phyloP scores from a whole-genome alignment of 2,888 invertebrate species.

The Crocallis elinguaria region DNA sequence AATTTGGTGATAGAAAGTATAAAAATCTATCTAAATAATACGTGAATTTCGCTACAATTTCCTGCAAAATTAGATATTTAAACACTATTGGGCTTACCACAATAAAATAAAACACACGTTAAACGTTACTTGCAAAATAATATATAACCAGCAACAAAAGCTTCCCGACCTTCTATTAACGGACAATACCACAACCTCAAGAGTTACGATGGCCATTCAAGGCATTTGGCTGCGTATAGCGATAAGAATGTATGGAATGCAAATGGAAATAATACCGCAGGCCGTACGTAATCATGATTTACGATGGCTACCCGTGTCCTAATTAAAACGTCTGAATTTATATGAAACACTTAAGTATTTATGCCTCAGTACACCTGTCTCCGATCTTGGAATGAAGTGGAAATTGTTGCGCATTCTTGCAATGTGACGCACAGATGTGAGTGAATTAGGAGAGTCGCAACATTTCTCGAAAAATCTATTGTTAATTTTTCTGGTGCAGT shows the following conservation, averaged over 20 bases:
- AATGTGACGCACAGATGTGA: slow-evolving; percentile 37
- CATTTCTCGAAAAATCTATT: slow-evolving; percentile 5
- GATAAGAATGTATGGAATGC: slow-evolving; percentile 22
- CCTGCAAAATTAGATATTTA: too few relatives aligned
- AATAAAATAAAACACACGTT: too few relatives aligned
- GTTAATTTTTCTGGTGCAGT: too few relatives aligned
- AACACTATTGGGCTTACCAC: too few relatives aligned
- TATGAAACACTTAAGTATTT: slow-evolving; percentile 45
- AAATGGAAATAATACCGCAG: slow-evolving; percentile 16
- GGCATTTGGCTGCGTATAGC: slow-evolving; percentile 5
- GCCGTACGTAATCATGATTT: slow-evolving; percentile 32
- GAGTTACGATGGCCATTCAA: slow-evolving; percentile 9
- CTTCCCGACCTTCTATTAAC: not conserved
- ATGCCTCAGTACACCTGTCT: slow-evolving; percentile 53
- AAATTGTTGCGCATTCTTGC: slow-evolving; percentile 33
- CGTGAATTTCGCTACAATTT: too few relatives aligned
- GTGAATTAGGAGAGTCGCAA: not conserved
- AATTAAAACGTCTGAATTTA: slow-evolving; percentile 42
- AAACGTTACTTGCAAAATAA: too few relatives aligned
- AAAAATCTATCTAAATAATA: too few relatives aligned
- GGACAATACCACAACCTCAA: not conserved
- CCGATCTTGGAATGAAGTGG: not conserved
- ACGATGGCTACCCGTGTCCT: slow-evolving; percentile 29
- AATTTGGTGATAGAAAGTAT: too few relatives aligned
- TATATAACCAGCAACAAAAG: not conserved